Conservation (phyloP, 1,140 invertebrate species). For the Neuroterus valhalla region DNA sequence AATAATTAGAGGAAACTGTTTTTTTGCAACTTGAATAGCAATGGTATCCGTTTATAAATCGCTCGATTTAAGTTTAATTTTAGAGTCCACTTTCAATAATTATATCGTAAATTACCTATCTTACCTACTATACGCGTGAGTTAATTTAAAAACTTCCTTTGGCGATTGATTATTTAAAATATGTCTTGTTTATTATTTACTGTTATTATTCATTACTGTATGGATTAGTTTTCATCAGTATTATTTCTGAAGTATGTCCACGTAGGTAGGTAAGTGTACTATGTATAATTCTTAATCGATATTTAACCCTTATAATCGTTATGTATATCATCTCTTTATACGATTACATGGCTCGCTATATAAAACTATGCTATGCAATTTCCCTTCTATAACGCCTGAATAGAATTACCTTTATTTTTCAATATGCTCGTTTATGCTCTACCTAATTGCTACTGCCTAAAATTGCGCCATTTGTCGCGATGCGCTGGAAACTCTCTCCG, state of each 20-base stretch:
- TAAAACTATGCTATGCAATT: constrained; percentile 71
- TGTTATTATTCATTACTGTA: constrained; percentile 50
- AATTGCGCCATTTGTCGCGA: constrained; percentile 36
- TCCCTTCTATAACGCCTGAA: constrained; percentile 60
- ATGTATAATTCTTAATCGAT: constrained; percentile 60
- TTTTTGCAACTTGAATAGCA: constrained; percentile 9
- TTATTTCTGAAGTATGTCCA: constrained; percentile 59
- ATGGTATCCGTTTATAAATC: constrained; percentile 30
- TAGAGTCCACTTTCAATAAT: constrained; percentile 74
- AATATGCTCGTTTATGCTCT: constrained; percentile 46
- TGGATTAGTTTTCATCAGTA: constrained; percentile 52
- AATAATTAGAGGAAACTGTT: background rate
- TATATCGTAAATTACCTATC: constrained; percentile 62
- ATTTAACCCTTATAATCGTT: constrained; percentile 57
- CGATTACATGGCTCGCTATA: constrained; percentile 69
- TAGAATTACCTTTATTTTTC: constrained; percentile 53
- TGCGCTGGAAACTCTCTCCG: constrained; percentile 33
- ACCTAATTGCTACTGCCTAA: constrained; percentile 47
- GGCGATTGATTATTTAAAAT: constrained; percentile 75
- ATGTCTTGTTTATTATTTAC: constrained; percentile 66
- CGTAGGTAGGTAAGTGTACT: constrained; percentile 53
- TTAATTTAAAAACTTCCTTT: constrained; percentile 72
- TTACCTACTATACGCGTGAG: constrained; percentile 66
- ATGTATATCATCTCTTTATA: constrained; percentile 63
- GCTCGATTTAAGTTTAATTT: constrained; percentile 73